Conservation (phyloP, 2,113 vertebrate genomes). For the Paedocypris sp. region DNA sequence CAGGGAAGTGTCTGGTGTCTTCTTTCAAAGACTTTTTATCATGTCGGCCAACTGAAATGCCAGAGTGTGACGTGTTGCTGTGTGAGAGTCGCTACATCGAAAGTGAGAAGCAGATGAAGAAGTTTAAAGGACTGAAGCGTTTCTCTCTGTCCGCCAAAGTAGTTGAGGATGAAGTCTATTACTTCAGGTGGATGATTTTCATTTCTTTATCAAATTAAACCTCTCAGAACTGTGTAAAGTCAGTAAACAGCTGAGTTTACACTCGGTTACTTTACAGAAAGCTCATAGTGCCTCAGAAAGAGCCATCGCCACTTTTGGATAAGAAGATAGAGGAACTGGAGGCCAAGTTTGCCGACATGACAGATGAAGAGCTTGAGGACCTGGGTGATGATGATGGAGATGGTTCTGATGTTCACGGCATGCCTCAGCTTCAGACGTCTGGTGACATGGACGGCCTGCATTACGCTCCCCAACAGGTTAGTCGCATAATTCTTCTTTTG, state of each 20-base stretch:
- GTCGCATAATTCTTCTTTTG: not conserved
- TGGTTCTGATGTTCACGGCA: conserved; percentile 69
- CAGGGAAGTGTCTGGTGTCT: conserved; percentile 89
- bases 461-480: conserved; percentile 88
- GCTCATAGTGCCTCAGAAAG: conserved; percentile 93
- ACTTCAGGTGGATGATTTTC: conserved; percentile 74
- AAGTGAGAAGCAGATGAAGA: conserved; percentile 97
- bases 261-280: conserved; percentile 61
- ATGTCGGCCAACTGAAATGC: conserved; percentile 89
- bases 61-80: conserved; percentile 85
- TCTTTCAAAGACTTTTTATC: conserved; percentile 97
- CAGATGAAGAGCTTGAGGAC: conserved; percentile 91
- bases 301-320: conserved; percentile 90
- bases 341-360: conserved; percentile 96
- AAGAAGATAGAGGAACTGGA: conserved; percentile 94
- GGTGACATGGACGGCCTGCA: conserved; percentile 87
- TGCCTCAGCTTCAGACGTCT: conserved; percentile 77
- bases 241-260: too few relatives aligned
- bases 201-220: not conserved
- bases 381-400: conserved; percentile 92
- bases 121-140: conserved; percentile 93
- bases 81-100: conserved; percentile 98
- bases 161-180: conserved; percentile 95
- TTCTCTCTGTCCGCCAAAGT: conserved; percentile 96
- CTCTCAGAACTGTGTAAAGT: too few relatives aligned